These are phyloP conservation scores for Panorpa germanica DNA, from an alignment of 2,888 invertebrate genomes.

Conservation along the genomic window DNA sequence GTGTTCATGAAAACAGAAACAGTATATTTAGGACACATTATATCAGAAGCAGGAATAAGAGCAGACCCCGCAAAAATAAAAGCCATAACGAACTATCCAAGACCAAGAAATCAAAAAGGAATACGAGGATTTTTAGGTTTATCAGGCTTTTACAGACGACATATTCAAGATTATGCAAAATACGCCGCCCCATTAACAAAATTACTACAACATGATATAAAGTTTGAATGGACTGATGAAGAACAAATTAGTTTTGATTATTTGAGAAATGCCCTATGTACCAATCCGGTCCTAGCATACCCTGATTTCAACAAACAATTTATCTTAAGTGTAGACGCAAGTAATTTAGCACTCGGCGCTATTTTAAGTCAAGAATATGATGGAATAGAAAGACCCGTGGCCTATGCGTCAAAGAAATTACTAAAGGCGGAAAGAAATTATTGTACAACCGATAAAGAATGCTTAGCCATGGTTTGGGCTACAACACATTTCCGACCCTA, in stretches of 20 bases:
- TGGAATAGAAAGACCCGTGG: no score
- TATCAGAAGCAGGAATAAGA: no score
- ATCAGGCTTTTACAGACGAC: background rate
- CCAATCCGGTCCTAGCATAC: background rate
- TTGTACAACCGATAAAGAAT: no score
- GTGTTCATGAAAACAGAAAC: no score
- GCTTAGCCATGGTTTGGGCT: no score
- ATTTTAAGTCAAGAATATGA: background rate
- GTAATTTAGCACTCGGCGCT: background rate
- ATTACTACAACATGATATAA: conserved; percentile 2
- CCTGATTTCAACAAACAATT: background rate
- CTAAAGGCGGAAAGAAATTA: no score
- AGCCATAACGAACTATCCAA: background rate
- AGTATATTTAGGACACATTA: no score
- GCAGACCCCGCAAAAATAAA: background rate
- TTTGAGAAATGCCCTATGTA: background rate
- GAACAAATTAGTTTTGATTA: background rate
- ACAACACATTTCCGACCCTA: no score
- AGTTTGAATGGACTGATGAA: background rate
- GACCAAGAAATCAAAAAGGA: conserved; percentile 1
- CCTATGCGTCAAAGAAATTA: no score
- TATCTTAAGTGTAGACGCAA: background rate
- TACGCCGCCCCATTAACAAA: background rate
- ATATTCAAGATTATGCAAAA: conserved; percentile 2
- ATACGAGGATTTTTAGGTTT: conserved; percentile 1